These are phyloP conservation scores for Perca fluviatilis DNA, from an alignment of 2,113 vertebrate genomes.

Conservation along the genomic window DNA sequence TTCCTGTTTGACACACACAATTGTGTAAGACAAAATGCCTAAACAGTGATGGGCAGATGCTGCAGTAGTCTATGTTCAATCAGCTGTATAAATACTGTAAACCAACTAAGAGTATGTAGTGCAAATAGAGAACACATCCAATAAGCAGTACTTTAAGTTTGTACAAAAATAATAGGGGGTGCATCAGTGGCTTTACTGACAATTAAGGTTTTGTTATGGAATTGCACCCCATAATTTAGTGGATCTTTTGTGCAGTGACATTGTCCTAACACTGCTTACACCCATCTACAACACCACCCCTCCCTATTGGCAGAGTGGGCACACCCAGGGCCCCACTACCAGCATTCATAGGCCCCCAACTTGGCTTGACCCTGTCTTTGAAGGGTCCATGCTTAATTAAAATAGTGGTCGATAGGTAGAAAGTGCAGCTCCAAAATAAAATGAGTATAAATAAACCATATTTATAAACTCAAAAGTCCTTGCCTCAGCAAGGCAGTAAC, in stretches of 20 bases:
- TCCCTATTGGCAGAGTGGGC: neutral
- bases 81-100: neutral
- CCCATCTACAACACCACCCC: neutral
- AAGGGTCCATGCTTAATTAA: neutral
- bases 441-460: neutral
- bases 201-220: neutral
- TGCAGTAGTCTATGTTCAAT: neutral
- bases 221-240: neutral
- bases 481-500: neutral
- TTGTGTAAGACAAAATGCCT: neutral
- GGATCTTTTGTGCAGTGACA: neutral
- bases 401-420: neutral
- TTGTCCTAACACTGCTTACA: too few relatives aligned
- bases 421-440: constrained; percentile 13
- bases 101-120: neutral
- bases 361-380: neutral
- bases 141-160: neutral
- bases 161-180: neutral
- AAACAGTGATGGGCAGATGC: neutral
- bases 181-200: neutral
- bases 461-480: too few relatives aligned
- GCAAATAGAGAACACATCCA: neutral
- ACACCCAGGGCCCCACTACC: neutral
- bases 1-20: neutral
- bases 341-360: neutral